phyloP scores from a whole-genome alignment of 2,797 vertebrate species.

The Coluber constrictor region DNA sequence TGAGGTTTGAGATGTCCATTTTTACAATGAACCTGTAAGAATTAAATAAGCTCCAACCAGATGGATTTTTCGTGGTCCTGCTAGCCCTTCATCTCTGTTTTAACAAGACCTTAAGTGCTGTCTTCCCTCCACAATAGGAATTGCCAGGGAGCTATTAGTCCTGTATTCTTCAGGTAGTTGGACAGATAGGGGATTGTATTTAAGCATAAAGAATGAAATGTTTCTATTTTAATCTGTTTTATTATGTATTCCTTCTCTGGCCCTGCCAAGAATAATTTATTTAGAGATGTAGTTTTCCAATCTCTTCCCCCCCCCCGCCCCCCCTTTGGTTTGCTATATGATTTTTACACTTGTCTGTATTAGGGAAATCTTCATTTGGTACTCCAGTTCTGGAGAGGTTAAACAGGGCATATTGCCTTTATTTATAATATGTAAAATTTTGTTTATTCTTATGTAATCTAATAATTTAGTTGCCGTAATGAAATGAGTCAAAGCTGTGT shows the following conservation, averaged over 20 bases:
- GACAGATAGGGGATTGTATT: neutral
- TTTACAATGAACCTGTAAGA: neutral
- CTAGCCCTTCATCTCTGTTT: neutral
- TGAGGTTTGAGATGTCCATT: neutral
- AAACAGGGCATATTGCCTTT: conserved; percentile 53
- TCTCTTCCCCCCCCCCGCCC: neutral
- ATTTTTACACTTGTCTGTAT: conserved; percentile 9
- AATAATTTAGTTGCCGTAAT: neutral
- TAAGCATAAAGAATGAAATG: neutral
- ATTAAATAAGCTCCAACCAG: neutral
- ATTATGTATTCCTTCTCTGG: neutral
- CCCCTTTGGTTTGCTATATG: neutral
- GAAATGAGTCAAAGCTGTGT: neutral
- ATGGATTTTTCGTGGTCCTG: neutral
- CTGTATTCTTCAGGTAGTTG: neutral
- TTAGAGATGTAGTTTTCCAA: neutral
- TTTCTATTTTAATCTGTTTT: neutral
- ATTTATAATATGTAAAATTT: conserved; percentile 43
- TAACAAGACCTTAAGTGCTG: neutral
- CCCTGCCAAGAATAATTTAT: neutral
- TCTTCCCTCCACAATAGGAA: neutral
- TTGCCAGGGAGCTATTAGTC: neutral
- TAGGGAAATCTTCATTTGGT: conserved; percentile 24
- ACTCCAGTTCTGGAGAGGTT: conserved; percentile 47
- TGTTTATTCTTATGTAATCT: neutral